These are phyloP conservation scores for Andrena bicolor DNA, from an alignment of 2,888 invertebrate species.

Conservation along the genomic window DNA sequence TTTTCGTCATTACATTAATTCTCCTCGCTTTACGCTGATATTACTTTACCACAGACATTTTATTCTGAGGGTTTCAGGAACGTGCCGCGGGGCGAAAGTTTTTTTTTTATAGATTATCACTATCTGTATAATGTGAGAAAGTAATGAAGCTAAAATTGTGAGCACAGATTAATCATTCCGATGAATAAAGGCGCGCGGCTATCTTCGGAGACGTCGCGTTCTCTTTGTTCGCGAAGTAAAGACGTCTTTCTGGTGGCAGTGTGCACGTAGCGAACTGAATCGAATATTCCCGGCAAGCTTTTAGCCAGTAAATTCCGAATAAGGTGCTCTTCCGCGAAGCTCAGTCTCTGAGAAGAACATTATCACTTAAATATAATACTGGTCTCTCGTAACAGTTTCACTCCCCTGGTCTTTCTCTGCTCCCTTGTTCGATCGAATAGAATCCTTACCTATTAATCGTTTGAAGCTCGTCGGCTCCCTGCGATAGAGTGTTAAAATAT, in stretches of 20 bases:
- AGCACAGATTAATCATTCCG: conserved; percentile 23
- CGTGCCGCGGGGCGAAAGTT: neutral
- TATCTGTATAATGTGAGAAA: conserved; percentile 8
- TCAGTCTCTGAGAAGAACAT: conserved; percentile 5
- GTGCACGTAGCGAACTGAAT: conserved; percentile 19
- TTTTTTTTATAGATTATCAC: neutral
- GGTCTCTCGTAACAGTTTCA: conserved; percentile 10
- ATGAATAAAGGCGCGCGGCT: conserved; percentile 11
- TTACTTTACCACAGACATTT: neutral
- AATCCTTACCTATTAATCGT: neutral
- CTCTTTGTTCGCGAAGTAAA: conserved; percentile 1
- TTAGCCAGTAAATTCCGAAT: conserved; percentile 25
- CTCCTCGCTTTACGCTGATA: neutral
- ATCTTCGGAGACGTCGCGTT: neutral
- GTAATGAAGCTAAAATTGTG: conserved; percentile 12
- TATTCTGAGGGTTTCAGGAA: neutral
- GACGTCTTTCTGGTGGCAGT: conserved; percentile 13
- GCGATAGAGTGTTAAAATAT: neutral
- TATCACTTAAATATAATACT: conserved; percentile 34
- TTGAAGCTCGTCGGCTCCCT: neutral
- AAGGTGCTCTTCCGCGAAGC: conserved; percentile 29
- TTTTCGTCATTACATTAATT: conserved; percentile 12
- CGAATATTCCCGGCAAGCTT: conserved; percentile 32
- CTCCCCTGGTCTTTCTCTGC: neutral
- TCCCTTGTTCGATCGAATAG: conserved; percentile 3